phyloP scores from a whole-genome alignment of 1,140 invertebrate genomes.

The Achatina immaculata region DNA sequence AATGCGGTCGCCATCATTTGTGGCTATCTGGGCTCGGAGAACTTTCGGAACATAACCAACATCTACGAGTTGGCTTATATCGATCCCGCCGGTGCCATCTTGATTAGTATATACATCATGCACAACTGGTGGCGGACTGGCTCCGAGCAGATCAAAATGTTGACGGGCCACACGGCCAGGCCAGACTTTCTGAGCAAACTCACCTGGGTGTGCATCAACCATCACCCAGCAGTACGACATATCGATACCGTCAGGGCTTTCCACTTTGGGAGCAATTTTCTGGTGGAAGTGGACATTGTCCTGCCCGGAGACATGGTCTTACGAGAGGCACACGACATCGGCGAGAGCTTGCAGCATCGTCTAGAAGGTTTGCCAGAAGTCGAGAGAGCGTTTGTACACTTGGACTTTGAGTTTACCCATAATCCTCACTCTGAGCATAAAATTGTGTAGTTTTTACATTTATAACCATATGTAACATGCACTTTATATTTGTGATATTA shows the following conservation, averaged over 20 bases:
- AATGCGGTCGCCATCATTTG: constrained; percentile 55
- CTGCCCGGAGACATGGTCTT: constrained; percentile 69
- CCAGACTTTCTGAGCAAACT: constrained; percentile 67
- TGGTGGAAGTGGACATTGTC: constrained; percentile 70
- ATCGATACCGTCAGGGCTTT: constrained; percentile 73
- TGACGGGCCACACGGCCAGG: constrained; percentile 67
- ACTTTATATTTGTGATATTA: too few species aligned
- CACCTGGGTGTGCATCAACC: constrained; percentile 69
- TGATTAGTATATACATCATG: constrained; percentile 71
- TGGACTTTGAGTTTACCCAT: constrained; percentile 71
- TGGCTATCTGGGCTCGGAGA: constrained; percentile 50
- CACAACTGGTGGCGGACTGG: constrained; percentile 66
- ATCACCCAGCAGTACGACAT: constrained; percentile 66
- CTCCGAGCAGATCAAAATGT: constrained; percentile 64
- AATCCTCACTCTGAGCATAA: constrained; percentile 65
- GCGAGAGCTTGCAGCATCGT: constrained; percentile 70
- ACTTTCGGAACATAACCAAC: constrained; percentile 44
- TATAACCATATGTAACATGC: neutral
- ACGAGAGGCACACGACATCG: constrained; percentile 71
- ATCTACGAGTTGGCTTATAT: constrained; percentile 61
- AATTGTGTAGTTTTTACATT: constrained; percentile 46
- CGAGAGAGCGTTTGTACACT: constrained; percentile 73
- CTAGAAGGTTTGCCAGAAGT: constrained; percentile 71
- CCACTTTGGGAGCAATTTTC: constrained; percentile 71
- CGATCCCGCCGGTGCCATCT: constrained; percentile 73